Conservation (phyloP, 1,140 invertebrate genomes). For the Periplaneta americana region DNA sequence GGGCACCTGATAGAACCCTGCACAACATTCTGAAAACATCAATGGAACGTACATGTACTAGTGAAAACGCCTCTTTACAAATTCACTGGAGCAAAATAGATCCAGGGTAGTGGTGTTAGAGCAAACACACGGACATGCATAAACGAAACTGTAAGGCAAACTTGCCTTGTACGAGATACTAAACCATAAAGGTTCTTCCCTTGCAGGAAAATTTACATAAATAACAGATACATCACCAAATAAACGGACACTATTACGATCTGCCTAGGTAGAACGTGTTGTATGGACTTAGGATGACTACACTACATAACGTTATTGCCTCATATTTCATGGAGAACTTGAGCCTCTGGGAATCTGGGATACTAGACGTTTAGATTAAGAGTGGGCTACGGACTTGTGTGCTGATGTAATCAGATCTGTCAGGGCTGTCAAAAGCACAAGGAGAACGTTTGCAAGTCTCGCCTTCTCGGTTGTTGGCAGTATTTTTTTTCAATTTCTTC, state of each 20-base stretch:
- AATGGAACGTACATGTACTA: neutral
- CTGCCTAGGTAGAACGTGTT: neutral
- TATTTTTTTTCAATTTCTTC: too few relatives aligned
- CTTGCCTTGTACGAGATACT: neutral
- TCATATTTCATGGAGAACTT: neutral
- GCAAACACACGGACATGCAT: neutral
- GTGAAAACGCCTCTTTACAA: neutral
- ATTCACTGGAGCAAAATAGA: neutral
- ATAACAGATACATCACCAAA: neutral
- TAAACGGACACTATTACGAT: neutral
- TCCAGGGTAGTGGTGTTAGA: neutral
- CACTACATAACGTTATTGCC: neutral
- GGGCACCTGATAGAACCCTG: too few relatives aligned
- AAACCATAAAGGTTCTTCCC: neutral
- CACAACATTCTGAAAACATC: neutral
- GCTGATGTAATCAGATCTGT: neutral
- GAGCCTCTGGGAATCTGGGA: neutral
- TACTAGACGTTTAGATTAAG: neutral
- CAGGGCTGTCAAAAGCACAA: neutral
- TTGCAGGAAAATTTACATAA: neutral
- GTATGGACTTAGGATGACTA: neutral
- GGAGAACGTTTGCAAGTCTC: too few relatives aligned
- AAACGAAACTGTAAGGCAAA: neutral
- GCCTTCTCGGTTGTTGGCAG: too few relatives aligned
- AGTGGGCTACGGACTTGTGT: neutral